A percentile compares a stretch with the other conserved stretches of the same genome.
These are phyloP conservation scores for Helicoverpa zea DNA, from an alignment of 1,140 invertebrate genomes.

Conservation along the genomic window DNA sequence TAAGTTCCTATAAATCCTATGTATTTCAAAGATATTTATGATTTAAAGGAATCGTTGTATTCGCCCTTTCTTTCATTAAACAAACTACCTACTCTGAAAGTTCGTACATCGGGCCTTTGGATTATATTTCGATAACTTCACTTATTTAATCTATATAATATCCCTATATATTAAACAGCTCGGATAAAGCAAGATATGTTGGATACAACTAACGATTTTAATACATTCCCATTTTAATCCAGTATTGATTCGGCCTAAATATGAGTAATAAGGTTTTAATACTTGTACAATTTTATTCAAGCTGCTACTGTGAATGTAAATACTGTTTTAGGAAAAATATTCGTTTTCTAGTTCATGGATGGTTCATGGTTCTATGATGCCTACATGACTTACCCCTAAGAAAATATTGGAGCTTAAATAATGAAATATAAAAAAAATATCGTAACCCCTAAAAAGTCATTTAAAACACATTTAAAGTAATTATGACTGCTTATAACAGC, in stretches of 20 bases:
- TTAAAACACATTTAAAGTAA: not conserved
- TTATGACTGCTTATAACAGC: not conserved
- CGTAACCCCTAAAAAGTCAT: too few relatives aligned
- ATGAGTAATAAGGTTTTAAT: constrained; percentile 3
- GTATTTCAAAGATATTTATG: too few relatives aligned
- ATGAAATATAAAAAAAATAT: not conserved
- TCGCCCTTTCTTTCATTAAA: too few relatives aligned
- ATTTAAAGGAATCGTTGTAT: too few relatives aligned
- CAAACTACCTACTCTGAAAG: too few relatives aligned
- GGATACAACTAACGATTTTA: not conserved
- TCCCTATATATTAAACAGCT: too few relatives aligned
- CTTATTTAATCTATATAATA: too few relatives aligned
- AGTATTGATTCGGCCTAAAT: constrained; percentile 24
- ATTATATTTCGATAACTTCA: too few relatives aligned
- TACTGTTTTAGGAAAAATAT: constrained; percentile 16
- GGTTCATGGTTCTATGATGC: not conserved
- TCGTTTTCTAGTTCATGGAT: not conserved
- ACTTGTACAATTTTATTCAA: not conserved
- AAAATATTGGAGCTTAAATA: constrained; percentile 5
- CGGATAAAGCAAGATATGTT: too few relatives aligned
- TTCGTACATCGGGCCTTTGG: too few relatives aligned
- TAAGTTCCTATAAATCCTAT: too few relatives aligned
- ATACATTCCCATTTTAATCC: not conserved
- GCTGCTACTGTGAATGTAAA: not conserved
- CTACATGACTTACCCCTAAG: too few relatives aligned